A percentile compares a stretch with the other conserved stretches of the same genome.
Conservation (phyloP, 2,888 invertebrate species). For the Adela reaumurella region DNA sequence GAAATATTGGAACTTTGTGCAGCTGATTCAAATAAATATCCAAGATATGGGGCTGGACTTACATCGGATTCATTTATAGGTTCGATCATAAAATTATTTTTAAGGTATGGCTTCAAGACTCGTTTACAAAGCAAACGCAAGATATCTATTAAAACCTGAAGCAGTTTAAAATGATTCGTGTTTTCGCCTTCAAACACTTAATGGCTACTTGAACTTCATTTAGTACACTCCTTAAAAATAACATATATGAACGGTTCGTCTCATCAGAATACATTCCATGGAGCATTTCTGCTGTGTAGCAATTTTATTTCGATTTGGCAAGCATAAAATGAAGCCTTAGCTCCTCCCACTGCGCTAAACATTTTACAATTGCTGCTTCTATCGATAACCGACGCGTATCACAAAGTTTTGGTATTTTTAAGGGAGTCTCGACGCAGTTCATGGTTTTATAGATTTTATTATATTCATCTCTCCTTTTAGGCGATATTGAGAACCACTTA, state of each 20-base stretch:
- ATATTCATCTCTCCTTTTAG: conserved; percentile 15
- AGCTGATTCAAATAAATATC: conserved; percentile 6
- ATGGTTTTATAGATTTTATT: conserved; percentile 15
- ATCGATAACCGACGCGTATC: conserved; percentile 19
- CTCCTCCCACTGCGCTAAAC: conserved; percentile 18
- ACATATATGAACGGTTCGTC: conserved; percentile 8
- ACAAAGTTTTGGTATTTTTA: conserved; percentile 18
- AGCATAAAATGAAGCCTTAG: conserved; percentile 15
- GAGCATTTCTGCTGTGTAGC: conserved; percentile 16
- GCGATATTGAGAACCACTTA: conserved; percentile 18
- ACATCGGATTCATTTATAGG: conserved; percentile 5
- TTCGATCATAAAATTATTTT: conserved; percentile 3
- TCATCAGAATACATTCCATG: conserved; percentile 13
- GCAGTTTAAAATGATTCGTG: background rate
- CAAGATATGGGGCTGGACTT: conserved; percentile 4
- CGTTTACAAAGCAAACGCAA: conserved; percentile 1
- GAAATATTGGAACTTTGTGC: conserved; percentile 3
- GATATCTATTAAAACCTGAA: background rate
- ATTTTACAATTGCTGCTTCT: conserved; percentile 16
- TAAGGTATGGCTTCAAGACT: conserved; percentile 2
- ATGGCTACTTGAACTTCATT: conserved; percentile 10
- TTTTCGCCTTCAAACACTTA: conserved; percentile 7
- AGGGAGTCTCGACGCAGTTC: conserved; percentile 17
- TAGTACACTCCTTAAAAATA: conserved; percentile 8
- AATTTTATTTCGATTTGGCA: conserved; percentile 10